phyloP scores from a whole-genome alignment of 2,888 invertebrate genomes.

The Chromoteleia sp. region DNA sequence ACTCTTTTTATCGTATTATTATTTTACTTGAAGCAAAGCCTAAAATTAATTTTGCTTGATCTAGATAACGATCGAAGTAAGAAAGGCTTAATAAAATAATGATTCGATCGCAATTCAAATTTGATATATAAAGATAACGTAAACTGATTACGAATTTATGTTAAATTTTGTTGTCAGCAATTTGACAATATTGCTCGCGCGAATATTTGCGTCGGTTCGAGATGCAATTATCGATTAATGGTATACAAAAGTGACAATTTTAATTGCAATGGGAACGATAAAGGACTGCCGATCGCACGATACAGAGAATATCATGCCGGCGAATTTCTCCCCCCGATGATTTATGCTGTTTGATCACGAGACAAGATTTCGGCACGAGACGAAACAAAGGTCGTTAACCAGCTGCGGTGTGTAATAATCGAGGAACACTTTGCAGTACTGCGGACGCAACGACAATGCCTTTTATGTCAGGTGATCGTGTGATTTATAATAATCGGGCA shows the following conservation, averaged over 20 bases:
- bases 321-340: conserved; percentile 75
- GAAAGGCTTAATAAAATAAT: too few relatives aligned
- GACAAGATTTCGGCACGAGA: conserved; percentile 72
- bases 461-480: conserved; percentile 53
- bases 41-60: too few relatives aligned
- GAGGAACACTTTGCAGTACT: conserved; percentile 39
- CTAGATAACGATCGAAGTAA: too few relatives aligned
- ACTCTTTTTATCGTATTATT: too few relatives aligned
- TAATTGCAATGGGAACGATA: conserved; percentile 71
- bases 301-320: conserved; percentile 69
- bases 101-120: too few relatives aligned
- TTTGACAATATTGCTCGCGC: conserved; percentile 31
- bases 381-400: conserved; percentile 70
- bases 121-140: too few relatives aligned
- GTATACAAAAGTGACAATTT: conserved; percentile 69
- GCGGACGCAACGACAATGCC: conserved; percentile 52
- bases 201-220: conserved; percentile 23
- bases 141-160: not conserved
- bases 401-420: conserved; percentile 59
- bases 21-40: too few relatives aligned
- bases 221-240: conserved; percentile 48
- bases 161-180: not conserved
- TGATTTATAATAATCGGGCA: conserved; percentile 51
- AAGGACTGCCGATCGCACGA: conserved; percentile 72
- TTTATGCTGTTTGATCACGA: conserved; percentile 71